Percentiles rank a stretch among this genome's conserved stretches.
phyloP scores from a whole-genome alignment of 2,888 invertebrate genomes.

The Orchesella flavescens region DNA sequence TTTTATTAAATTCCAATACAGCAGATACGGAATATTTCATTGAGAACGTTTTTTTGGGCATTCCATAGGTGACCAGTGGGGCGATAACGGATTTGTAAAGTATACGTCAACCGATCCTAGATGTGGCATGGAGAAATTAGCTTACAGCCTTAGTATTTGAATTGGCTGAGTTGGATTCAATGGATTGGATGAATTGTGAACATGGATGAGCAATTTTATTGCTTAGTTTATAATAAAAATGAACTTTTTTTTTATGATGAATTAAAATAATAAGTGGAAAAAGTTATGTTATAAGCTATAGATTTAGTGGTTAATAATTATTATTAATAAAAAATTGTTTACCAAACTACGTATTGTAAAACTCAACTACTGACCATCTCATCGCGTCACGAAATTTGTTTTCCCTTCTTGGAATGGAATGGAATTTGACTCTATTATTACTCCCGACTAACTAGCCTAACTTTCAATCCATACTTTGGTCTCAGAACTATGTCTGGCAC shows the following conservation, averaged over 20 bases:
- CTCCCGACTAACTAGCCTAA: constrained; percentile 15
- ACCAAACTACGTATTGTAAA: too few species aligned
- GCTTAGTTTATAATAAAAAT: background rate
- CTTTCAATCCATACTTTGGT: constrained; percentile 37
- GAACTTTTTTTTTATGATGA: background rate
- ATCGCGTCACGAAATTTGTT: too few species aligned
- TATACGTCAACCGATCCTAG: constrained; percentile 32
- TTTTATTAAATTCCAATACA: background rate
- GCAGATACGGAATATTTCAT: background rate
- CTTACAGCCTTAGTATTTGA: constrained; percentile 12
- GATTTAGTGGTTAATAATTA: too few species aligned
- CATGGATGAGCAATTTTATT: too few species aligned
- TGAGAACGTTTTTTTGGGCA: background rate
- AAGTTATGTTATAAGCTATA: too few species aligned
- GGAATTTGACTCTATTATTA: too few species aligned
- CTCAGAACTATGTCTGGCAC: constrained; percentile 47
- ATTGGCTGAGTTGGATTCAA: too few species aligned
- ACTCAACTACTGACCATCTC: too few species aligned
- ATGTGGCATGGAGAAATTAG: constrained; percentile 47
- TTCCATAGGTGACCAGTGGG: constrained; percentile 45
- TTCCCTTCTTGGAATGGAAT: too few species aligned
- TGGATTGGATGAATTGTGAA: too few species aligned
- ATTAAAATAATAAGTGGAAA: background rate
- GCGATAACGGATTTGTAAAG: constrained; percentile 43
- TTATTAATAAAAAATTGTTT: too few species aligned